phyloP scores from a whole-genome alignment of 2,113 vertebrate species.

The Todiramphus chloris region DNA sequence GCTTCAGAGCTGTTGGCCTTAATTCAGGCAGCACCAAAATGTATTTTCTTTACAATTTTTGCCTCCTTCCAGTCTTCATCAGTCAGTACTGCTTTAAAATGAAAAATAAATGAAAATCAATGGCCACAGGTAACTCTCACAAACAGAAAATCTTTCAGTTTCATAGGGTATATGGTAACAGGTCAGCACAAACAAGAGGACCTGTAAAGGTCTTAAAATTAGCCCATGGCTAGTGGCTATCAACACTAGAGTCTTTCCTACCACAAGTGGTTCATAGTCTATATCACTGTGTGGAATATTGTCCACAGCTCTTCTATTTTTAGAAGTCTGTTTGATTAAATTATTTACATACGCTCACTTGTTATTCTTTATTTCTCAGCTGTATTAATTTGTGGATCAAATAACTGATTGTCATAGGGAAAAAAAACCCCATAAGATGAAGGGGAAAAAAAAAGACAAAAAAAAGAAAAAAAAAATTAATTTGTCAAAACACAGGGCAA shows the following conservation, averaged over 20 bases:
- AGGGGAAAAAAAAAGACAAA: not conserved
- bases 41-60: not conserved
- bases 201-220: not conserved
- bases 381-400: not conserved
- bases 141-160: not conserved
- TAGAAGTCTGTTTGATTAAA: not conserved
- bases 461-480: not conserved
- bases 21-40: not conserved
- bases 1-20: not conserved
- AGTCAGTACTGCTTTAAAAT: not conserved
- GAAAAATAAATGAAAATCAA: not conserved
- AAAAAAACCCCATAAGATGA: too few relatives aligned
- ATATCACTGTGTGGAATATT: not conserved
- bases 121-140: not conserved
- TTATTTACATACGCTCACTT: not conserved
- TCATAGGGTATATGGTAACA: not conserved
- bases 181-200: not conserved
- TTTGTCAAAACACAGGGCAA: not conserved
- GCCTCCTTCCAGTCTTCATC: not conserved
- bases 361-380: not conserved
- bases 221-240: not conserved
- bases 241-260: not conserved
- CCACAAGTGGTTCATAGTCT: not conserved
- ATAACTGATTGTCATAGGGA: not conserved
- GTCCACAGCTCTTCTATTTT: not conserved